phyloP scores from a whole-genome alignment of 2,113 vertebrate genomes.

The Xenus cinereus region DNA sequence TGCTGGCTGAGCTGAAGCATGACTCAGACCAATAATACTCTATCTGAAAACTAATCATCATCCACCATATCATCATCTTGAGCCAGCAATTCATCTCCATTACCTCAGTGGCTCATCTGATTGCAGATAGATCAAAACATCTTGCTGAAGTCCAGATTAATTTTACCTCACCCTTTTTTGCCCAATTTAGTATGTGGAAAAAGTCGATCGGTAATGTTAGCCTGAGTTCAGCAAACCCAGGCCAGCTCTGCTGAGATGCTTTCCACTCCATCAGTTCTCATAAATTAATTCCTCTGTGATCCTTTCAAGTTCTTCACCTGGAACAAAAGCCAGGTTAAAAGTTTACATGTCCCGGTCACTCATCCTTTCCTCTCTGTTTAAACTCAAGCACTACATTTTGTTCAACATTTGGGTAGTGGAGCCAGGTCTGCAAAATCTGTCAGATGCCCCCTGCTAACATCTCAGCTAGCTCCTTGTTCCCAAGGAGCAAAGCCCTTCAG shows the following conservation, averaged over 20 bases:
- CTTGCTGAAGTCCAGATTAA: slow-evolving; percentile 58
- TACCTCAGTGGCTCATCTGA: slow-evolving; percentile 39
- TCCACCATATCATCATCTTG: background rate
- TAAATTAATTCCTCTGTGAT: slow-evolving; percentile 54
- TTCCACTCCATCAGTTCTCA: slow-evolving; percentile 53
- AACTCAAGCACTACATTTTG: background rate
- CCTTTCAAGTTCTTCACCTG: slow-evolving; percentile 47
- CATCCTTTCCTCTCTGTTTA: background rate
- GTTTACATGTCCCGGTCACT: slow-evolving; percentile 14
- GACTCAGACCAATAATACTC: slow-evolving; percentile 17
- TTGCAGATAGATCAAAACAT: slow-evolving; percentile 54
- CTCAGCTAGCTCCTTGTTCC: background rate
- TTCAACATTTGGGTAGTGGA: background rate
- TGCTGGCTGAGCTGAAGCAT: slow-evolving; percentile 28
- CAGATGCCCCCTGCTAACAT: background rate
- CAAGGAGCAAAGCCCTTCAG: background rate
- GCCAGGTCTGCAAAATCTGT: background rate
- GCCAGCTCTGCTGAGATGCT: background rate
- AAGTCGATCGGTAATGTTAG: background rate
- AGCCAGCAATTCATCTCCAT: slow-evolving; percentile 59
- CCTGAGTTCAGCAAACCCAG: background rate
- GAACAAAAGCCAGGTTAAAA: slow-evolving; percentile 56
- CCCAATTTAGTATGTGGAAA: slow-evolving; percentile 20
- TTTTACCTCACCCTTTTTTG: slow-evolving; percentile 38
- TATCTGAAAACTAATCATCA: slow-evolving; percentile 47